phyloP scores from a whole-genome alignment of 2,113 vertebrate genomes.

The Tragelaphus scriptus region DNA sequence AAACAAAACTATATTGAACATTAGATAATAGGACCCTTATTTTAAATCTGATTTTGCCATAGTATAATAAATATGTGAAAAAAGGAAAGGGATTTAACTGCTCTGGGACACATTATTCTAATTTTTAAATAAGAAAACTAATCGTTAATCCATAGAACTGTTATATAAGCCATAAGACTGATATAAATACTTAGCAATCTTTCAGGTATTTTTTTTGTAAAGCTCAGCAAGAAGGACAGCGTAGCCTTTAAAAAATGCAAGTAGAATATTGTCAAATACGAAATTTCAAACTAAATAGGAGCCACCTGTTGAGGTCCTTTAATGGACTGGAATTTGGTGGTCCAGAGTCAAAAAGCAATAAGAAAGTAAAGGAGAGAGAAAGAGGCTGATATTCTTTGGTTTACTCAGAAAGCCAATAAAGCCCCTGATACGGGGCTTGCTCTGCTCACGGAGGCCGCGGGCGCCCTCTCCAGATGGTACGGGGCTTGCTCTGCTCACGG shows the following conservation, averaged over 20 bases:
- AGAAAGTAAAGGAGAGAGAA: too few relatives aligned
- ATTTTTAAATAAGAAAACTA: neutral
- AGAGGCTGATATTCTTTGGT: too few relatives aligned
- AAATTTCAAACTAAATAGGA: neutral
- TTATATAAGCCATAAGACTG: neutral
- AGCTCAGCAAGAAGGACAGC: neutral
- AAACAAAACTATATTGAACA: neutral
- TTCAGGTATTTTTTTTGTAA: neutral
- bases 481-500: too few relatives aligned
- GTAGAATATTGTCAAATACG: neutral
- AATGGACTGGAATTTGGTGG: too few relatives aligned
- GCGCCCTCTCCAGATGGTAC: too few relatives aligned
- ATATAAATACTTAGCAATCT: neutral
- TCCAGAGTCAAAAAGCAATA: rapidly evolving
- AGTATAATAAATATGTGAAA: neutral
- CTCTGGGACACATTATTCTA: neutral
- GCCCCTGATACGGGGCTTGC: too few relatives aligned
- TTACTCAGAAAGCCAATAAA: too few relatives aligned
- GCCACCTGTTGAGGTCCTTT: too few relatives aligned
- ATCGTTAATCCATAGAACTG: neutral
- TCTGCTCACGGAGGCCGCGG: too few relatives aligned
- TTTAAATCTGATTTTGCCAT: neutral
- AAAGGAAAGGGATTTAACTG: neutral
- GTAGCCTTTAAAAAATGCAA: neutral
- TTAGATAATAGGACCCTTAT: neutral